Base-by-base conservation (phyloP, 2,888 invertebrate genomes). In the Galerucella pusilla region DNA sequence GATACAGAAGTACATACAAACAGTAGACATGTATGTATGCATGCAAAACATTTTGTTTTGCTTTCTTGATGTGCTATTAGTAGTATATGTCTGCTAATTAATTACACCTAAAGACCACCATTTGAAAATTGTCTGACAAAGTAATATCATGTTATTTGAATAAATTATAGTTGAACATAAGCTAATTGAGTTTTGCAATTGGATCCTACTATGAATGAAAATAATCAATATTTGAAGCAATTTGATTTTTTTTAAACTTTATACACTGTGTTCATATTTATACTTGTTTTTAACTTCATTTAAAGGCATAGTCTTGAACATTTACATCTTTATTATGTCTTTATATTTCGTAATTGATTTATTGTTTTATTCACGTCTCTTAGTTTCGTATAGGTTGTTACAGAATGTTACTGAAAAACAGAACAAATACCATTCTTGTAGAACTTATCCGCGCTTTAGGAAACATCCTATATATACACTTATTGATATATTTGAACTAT, bases 181-280 rank as follows among this genome's bases (percentile, higher is more conserved):
- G 35, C 35, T 42, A 42, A 42, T 42, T 42, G 35, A 42, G 35
- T 42, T 52, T 52, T 52, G 52, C 52, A 52, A 52, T 52, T 52
- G 5, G 52, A 52, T 52, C 52, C n/a, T 52, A 52, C 49, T 52
- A n/a, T 52, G 52, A 52, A 52, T 52, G 52, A 52, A 52, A n/a
- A 49, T 49, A 49, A 52, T 52, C 52, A 6, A n/a, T 52, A 52
- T 14, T 52, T n/a, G 5, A 42, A 42, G 9, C 35, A 42, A 42
- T 7, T 42, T 9, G 35, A 42, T 7, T 42, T 42, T 49, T 14
- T 49, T 49, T 11, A 5, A 52, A 52, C 12, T 46, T 11, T 11
- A 11, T 49, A 49, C 14, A 49, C 11, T 52, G 14, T 16, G 14
- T 16, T 52, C n/a, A 52, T n/a, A 52, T 52, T 5, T 52, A n/a